Evolutionary conservation across 2,113 vertebrate species (phyloP).

Genomic region (Scopus umbretta): DNA sequence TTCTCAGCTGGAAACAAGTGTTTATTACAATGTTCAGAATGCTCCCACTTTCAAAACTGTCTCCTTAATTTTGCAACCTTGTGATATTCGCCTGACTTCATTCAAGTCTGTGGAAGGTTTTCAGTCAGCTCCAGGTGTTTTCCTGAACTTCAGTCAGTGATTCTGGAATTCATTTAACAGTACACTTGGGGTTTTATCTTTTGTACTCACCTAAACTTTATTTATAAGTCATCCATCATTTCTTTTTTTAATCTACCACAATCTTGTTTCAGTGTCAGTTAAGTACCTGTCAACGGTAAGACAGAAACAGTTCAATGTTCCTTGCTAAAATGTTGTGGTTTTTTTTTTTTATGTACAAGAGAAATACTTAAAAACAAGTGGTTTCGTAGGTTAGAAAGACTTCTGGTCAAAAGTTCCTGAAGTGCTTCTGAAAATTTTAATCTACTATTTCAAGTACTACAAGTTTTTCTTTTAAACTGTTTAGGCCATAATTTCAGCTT

Average conservation of each 20-base stretch:
- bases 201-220: neutral
- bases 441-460: neutral
- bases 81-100: neutral
- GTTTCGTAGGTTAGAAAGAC: neutral
- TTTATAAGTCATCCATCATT: neutral
- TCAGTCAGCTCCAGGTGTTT: neutral
- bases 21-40: neutral
- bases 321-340: neutral
- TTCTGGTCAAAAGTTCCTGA: neutral
- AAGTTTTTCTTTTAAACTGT: neutral
- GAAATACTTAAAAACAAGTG: neutral
- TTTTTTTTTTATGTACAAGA: neutral
- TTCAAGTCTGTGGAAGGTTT: neutral
- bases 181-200: neutral
- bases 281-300: neutral
- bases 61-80: neutral
- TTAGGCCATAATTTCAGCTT: neutral
- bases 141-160: neutral
- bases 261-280: neutral
- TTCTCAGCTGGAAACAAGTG: neutral
- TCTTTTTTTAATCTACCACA: neutral
- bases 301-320: neutral
- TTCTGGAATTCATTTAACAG: neutral
- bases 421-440: neutral
- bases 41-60: neutral